Conservation (phyloP, 2,113 vertebrate genomes). For the Illadopsis cleaveri region DNA sequence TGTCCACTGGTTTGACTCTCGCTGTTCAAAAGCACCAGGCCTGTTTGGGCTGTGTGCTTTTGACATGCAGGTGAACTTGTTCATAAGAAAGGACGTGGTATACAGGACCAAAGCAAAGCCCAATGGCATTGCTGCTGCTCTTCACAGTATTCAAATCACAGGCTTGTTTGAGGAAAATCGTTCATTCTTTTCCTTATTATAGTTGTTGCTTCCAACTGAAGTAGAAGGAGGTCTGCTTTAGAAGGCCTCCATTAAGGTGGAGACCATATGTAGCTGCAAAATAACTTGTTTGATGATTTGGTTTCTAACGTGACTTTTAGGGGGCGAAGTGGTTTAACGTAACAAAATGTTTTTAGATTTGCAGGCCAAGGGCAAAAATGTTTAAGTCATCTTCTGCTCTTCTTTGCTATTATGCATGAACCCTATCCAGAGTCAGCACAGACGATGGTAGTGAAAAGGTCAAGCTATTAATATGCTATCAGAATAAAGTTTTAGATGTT, state of each 20-base stretch:
- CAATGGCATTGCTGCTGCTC: background rate
- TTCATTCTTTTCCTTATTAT: background rate
- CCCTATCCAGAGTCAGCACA: background rate
- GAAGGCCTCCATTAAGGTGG: background rate
- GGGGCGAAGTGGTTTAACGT: background rate
- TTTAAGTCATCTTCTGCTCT: background rate
- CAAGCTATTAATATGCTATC: slow-evolving; percentile 5
- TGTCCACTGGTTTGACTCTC: background rate
- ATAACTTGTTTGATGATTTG: background rate
- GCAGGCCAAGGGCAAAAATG: background rate
- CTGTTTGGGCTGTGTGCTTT: background rate
- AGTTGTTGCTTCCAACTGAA: background rate
- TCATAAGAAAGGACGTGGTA: background rate
- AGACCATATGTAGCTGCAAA: background rate
- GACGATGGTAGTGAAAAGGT: slow-evolving; percentile 16
- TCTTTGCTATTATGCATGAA: background rate
- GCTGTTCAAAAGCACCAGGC: background rate
- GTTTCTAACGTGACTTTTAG: background rate
- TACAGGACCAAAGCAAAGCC: background rate
- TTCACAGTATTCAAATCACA: background rate
- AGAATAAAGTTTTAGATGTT: slow-evolving; percentile 1
- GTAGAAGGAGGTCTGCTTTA: background rate
- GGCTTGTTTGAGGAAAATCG: background rate
- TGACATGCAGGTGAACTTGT: background rate
- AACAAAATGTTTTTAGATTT: background rate